Evolutionary conservation across 2,113 vertebrate genomes (phyloP), one percentile per base, ranked within the genome.

Genomic region (Dromaius novaehollandiae): DNA sequence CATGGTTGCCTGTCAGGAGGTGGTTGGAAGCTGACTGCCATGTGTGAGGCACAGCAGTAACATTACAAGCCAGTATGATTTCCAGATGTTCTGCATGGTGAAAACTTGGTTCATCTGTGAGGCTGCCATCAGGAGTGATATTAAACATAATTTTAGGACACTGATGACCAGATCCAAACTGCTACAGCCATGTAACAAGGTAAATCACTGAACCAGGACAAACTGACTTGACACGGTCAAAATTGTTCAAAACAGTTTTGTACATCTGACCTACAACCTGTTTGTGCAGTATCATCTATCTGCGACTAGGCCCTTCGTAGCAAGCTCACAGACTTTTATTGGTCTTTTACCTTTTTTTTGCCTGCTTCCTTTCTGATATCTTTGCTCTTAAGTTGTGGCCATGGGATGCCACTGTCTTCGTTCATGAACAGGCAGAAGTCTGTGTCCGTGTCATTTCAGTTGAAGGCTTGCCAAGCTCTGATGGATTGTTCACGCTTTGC

Each of bases 221-320:
- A 88, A 93, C 48, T 48, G 18, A 66, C 9, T 18, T 30, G 36
- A 66, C 56, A 17, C 22, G 28, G 13, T 13, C 36, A 40, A 81
- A 40, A 61, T 42, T 66, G 13, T 48, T 77, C 11, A 42, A 80
- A 88, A 79, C 25, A 89, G n/a, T 20, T 55, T 80, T 68, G 8
- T 64, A 53, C 12, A 48, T 42, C 34, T 68, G 38, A 63, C 16
- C 36, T 58, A 32, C 8, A 13, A 44, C 36, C 13, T 83, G 25
- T 38, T 44, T 58, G 18, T 56, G 32, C 21, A 90, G 20, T 26
- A 63, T 4, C 1, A 1, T 0, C 0, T 28, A 53, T 5, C 26
- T 58, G 9, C 32, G 18, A 56, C 0, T 22, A 6, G 19, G 32
- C 2, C 60, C 36, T 36, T 40, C 3, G 26, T 17, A 93, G 51